A percentile compares a stretch with the other conserved stretches of the same genome.
Evolutionary conservation across 2,113 vertebrate genomes (phyloP).

Genomic region (Hypocryptadius cinnamomeus): DNA sequence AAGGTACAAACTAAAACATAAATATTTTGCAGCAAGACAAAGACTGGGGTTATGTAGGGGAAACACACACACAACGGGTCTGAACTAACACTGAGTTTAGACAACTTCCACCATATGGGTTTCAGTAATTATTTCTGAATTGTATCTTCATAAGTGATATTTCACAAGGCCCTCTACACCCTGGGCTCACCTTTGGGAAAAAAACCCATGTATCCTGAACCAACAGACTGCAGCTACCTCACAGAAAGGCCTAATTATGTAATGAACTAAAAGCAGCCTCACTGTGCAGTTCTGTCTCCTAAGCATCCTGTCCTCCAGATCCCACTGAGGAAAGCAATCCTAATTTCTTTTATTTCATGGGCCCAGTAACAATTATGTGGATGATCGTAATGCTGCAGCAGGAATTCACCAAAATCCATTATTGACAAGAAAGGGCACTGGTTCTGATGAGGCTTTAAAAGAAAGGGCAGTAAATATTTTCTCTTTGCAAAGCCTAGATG

Average conservation of each 20-base stretch:
- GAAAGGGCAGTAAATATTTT: neutral
- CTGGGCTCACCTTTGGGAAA: conserved; percentile 12
- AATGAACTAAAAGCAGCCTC: conserved; percentile 41
- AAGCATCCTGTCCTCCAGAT: conserved; percentile 40
- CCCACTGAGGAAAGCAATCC: conserved; percentile 3
- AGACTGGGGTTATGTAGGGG: neutral
- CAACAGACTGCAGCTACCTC: neutral
- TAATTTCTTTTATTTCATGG: conserved; percentile 47
- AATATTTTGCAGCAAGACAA: conserved; percentile 35
- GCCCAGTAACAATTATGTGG: conserved; percentile 42
- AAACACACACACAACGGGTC: neutral
- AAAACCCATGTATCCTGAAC: neutral
- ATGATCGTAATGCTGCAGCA: neutral
- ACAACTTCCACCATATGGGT: conserved; percentile 6
- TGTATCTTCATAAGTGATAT: conserved; percentile 24
- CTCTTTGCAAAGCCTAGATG: neutral
- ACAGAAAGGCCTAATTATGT: conserved; percentile 50
- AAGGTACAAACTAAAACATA: conserved; percentile 27
- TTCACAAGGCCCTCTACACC: neutral
- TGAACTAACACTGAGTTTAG: neutral
- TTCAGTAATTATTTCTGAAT: conserved; percentile 23
- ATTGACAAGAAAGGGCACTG: neutral
- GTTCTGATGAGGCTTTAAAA: conserved; percentile 5
- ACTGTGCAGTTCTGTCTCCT: conserved; percentile 45
- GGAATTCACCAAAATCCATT: conserved; percentile 52